Evolutionary conservation across 2,888 invertebrate species (phyloP), one percentile per base, ranked within the genome.

Genomic region (Eristalis tenax): DNA sequence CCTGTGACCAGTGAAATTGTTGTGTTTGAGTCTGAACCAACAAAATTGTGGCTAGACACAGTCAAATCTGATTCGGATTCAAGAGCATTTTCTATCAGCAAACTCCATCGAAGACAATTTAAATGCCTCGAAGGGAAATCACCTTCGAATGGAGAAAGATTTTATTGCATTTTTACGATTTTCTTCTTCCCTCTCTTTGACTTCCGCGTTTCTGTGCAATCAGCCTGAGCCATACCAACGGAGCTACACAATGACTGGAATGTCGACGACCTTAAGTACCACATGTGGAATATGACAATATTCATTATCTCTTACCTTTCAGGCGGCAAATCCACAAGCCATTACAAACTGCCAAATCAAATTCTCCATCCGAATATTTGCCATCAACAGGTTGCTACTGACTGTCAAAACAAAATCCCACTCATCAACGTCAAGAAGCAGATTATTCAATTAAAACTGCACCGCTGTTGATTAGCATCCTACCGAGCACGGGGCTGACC

Each of bases 321-420:
- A 50, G 35, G 43, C 32, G 76, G 8, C 28, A 23, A 50, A 57
- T 56, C 18, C 50, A 18, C 50, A 1, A 32, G 38, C 8, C 11
- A 13, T 1, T 2, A 13, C 59, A 26, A 59, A 13, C 26, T 13
- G 59, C 4, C 59, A 26, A 59, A 15, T 76, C 43, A 63, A 63
- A 73, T 11, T 11, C 63, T 32, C 8, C 32, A 40, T 18, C 26
- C 38, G 18, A 38, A 26, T 23, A 23, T 61, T n/a, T 4, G 64
- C 66, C 50, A 38, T 61, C 83, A 83, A 83, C 83, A 83, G 83
- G 77, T 81, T 77, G 77, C 38, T 65, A 50, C 68, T 77, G 56
- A 32, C 75, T 66, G 65, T 66, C 66, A 76, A 76, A 68, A 32
- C 28, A 38, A 61, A 76, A 76, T 76, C 61, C 43, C 57, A 35